Evolutionary conservation across 1,140 invertebrate species (phyloP).

Genomic region (Musca vetustissima): DNA sequence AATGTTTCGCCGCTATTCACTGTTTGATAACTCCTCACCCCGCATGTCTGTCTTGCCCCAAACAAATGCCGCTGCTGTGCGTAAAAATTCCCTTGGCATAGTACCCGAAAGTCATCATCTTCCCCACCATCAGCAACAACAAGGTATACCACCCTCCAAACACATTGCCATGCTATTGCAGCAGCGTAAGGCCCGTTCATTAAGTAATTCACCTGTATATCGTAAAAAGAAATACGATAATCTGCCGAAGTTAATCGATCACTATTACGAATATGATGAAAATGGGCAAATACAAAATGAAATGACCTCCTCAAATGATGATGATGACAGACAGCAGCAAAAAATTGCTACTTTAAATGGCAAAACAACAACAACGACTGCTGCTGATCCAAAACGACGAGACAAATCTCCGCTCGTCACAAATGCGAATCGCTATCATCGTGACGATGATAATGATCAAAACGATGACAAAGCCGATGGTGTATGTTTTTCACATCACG

Average conservation of each 20-base stretch:
- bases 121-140: too few species aligned
- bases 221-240: slow-evolving; percentile 48
- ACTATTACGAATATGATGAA: slow-evolving; percentile 37
- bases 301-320: not conserved
- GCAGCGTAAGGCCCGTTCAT: slow-evolving; percentile 41
- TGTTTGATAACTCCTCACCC: slow-evolving; percentile 47
- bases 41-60: slow-evolving; percentile 39
- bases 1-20: slow-evolving; percentile 53
- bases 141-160: slow-evolving; percentile 1
- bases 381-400: not conserved
- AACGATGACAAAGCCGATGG: slow-evolving; percentile 34
- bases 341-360: too few species aligned
- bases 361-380: not conserved
- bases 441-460: not conserved
- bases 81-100: slow-evolving; percentile 27
- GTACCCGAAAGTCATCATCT: slow-evolving; percentile 31
- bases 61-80: not conserved
- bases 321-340: not conserved
- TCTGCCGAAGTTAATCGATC: slow-evolving; percentile 41
- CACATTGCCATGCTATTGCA: slow-evolving; percentile 25
- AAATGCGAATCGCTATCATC: not conserved
- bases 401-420: not conserved
- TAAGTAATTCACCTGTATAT: slow-evolving; percentile 48
- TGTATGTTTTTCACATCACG: slow-evolving; percentile 41
- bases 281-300: not conserved